Percentiles rank a stretch among this genome's conserved stretches.
Evolutionary conservation across 2,888 invertebrate genomes (phyloP).

Genomic region (Margaritifera margaritifera): DNA sequence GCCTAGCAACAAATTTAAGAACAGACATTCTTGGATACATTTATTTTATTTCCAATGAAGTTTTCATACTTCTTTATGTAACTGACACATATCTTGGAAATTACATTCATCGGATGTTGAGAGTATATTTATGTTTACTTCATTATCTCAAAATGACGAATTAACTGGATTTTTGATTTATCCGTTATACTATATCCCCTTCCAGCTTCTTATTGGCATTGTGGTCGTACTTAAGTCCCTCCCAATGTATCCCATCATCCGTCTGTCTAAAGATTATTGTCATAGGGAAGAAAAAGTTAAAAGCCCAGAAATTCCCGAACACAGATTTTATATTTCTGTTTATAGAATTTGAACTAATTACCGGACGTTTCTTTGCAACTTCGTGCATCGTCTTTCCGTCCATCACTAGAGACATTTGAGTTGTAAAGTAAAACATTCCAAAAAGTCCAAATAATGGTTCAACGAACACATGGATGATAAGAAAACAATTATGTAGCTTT

Average conservation of each 20-base stretch:
- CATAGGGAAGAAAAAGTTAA: conserved; percentile 58
- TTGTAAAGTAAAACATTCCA: conserved; percentile 40
- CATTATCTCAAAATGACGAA: no score
- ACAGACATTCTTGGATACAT: no score
- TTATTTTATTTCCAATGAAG: no score
- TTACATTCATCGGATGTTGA: no score
- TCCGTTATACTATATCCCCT: conserved; percentile 11
- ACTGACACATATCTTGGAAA: no score
- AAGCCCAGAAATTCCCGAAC: conserved; percentile 56
- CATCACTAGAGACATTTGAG: conserved; percentile 33
- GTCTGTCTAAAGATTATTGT: conserved; percentile 51
- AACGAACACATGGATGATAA: conserved; percentile 41
- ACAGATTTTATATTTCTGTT: conserved; percentile 49
- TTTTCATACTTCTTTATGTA: no score
- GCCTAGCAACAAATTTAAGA: no score
- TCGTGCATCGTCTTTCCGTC: conserved; percentile 51
- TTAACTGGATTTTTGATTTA: no score
- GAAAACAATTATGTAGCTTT: conserved; percentile 26
- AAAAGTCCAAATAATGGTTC: conserved; percentile 40
- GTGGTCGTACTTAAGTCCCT: conserved; percentile 46
- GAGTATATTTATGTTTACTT: no score
- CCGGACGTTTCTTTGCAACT: conserved; percentile 38
- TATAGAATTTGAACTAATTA: conserved; percentile 34
- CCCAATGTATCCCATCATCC: conserved; percentile 50
- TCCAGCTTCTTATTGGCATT: conserved; percentile 30